Conservation (phyloP, 2,888 invertebrate genomes). For the Brachypalpus laphriformis region DNA sequence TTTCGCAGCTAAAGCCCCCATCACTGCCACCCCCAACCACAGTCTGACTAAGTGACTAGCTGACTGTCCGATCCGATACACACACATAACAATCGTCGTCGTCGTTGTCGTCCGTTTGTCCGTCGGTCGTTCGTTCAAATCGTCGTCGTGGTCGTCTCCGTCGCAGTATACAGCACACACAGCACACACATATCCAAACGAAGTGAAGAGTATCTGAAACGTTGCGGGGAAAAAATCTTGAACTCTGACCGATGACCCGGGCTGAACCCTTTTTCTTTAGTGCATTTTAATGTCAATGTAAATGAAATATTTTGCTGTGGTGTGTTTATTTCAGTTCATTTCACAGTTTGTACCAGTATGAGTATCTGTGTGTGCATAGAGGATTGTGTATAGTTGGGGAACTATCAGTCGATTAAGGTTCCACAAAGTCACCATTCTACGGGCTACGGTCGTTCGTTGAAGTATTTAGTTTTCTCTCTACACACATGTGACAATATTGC, state of each 20-base stretch:
- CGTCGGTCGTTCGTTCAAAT: conserved; percentile 21
- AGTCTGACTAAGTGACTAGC: conserved; percentile 35
- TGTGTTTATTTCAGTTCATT: conserved; percentile 49
- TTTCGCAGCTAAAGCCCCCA: conserved; percentile 20
- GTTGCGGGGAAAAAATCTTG: conserved; percentile 77
- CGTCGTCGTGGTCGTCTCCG: conserved; percentile 31
- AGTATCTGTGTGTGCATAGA: conserved; percentile 30
- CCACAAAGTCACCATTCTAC: conserved; percentile 64
- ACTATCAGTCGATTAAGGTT: conserved; percentile 73
- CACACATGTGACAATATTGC: conserved; percentile 27
- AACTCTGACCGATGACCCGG: conserved; percentile 82
- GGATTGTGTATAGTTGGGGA: conserved; percentile 41
- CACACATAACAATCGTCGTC: conserved; percentile 28
- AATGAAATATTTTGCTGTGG: conserved; percentile 73
- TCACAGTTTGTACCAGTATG: neutral
- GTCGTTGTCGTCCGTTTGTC: conserved; percentile 6
- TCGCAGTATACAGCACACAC: conserved; percentile 10
- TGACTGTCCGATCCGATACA: conserved; percentile 54
- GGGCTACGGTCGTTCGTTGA: conserved; percentile 52
- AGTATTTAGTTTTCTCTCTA: conserved; percentile 2
- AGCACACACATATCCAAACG: conserved; percentile 17
- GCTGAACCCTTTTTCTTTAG: conserved; percentile 74
- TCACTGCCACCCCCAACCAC: too few relatives aligned
- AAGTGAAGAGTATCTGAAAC: conserved; percentile 38
- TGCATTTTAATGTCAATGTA: conserved; percentile 76